Evolutionary conservation across 2,113 vertebrate genomes (phyloP).

Genomic region (Corythornis madagascariensis): DNA sequence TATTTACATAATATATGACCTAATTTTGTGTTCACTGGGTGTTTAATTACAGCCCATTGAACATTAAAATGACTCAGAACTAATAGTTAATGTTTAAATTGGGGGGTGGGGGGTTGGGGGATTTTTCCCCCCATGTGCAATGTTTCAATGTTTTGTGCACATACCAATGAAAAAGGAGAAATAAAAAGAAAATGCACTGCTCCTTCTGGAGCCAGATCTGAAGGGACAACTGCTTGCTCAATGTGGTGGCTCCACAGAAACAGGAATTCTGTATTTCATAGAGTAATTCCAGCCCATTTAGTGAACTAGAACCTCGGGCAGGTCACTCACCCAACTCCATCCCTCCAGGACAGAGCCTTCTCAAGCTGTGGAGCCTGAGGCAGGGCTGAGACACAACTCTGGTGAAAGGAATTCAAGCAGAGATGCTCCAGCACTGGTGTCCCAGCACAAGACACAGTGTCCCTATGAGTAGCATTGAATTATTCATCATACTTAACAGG

Average conservation of each 20-base stretch:
- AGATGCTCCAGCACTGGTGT: not conserved
- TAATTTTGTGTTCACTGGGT: constrained; percentile 66
- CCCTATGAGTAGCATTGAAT: not conserved
- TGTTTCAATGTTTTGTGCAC: not conserved
- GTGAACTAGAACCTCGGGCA: constrained; percentile 8
- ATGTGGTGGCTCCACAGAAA: not conserved
- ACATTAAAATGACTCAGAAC: constrained; percentile 58
- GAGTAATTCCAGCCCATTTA: constrained; percentile 8
- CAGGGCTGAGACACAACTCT: not conserved
- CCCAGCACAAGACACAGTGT: not conserved
- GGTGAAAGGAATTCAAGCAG: not conserved
- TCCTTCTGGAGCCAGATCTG: not conserved
- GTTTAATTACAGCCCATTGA: constrained; percentile 67
- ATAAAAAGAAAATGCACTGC: not conserved
- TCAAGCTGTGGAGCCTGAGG: not conserved
- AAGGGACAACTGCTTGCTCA: not conserved
- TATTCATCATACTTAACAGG: not conserved
- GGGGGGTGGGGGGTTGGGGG: not conserved
- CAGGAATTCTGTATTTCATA: not conserved
- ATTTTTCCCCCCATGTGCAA: not conserved
- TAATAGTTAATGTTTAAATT: constrained; percentile 65
- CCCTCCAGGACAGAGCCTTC: not conserved
- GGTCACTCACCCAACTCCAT: not conserved
- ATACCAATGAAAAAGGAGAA: not conserved
- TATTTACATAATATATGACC: constrained; percentile 72